Conservation (phyloP, 2,888 invertebrate genomes). For the Tortricodes alternella region DNA sequence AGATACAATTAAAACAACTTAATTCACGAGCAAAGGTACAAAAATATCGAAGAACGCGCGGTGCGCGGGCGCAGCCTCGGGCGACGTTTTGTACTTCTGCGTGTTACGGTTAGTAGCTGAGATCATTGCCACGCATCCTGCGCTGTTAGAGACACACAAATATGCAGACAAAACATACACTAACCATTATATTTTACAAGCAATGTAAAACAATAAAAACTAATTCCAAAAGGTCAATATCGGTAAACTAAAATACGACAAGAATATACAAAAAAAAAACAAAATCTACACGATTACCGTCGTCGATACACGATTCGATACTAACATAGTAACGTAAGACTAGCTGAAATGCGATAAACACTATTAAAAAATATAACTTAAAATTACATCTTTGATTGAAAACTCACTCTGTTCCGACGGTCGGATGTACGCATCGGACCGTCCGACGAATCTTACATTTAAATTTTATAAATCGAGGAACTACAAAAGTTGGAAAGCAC, state of each 20-base stretch:
- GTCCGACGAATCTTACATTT: constrained; percentile 39
- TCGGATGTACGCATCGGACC: constrained; percentile 53
- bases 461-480: constrained; percentile 60
- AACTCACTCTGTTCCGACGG: constrained; percentile 77
- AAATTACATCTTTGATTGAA: constrained; percentile 80
- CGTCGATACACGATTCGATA: constrained; percentile 66
- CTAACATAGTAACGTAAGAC: constrained; percentile 79
- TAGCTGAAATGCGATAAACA: constrained; percentile 81
- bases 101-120: constrained; percentile 78
- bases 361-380: constrained; percentile 75
- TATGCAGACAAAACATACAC: constrained; percentile 72
- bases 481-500: constrained; percentile 70
- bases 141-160: constrained; percentile 70
- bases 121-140: constrained; percentile 74
- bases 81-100: constrained; percentile 77
- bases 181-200: constrained; percentile 62
- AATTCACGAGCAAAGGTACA: constrained; percentile 77
- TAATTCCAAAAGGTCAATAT: constrained; percentile 53
- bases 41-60: constrained; percentile 66
- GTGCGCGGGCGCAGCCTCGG: constrained; percentile 36
- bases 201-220: constrained; percentile 61
- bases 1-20: constrained; percentile 67
- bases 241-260: constrained; percentile 64
- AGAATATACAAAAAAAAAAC: constrained; percentile 77
- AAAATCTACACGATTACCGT: constrained; percentile 64